Base-by-base conservation (phyloP, 2,888 invertebrate species). In the Cyrtodaria siliqua region DNA sequence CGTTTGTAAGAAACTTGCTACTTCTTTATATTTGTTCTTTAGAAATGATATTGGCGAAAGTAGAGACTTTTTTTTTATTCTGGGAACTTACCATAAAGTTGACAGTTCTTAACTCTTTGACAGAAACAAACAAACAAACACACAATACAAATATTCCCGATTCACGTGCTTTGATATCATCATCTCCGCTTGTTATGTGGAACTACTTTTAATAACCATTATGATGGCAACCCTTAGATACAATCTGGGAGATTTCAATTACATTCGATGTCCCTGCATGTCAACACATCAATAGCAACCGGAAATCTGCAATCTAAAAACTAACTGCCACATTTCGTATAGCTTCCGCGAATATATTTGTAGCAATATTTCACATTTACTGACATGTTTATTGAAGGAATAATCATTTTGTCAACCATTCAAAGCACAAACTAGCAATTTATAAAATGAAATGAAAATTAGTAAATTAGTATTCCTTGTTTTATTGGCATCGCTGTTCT, bases 371-470 rank as follows among this genome's bases (percentile, higher is more conserved):
- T 70, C 61, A 76, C 66, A 50, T 69, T 61, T 57, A 60, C 49
- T 70, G 73, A 62, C 73, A 66, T 68, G 64, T 78, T 78, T 78
- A 70, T 73, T 61, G 73, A 69, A 53, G 66, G 57, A 69, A 73
- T 73, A 78, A 73, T 69, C 63, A 61, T 78, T 69, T 68, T 59
- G 55, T 66, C 66, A 61, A 64, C 69, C 66, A 73, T 78, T 78
- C 61, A 50, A 63, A 66, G 50, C 57, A 69, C 57, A 66, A 55
- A 64, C 63, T 61, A 56, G 53, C 66, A 66, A 78, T 78, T 78
- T 78, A 73, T 78, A 73, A 78, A 71, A 64, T 71, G 73, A 78
- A 73, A 69, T 73, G 78, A 78, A 73, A 78, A 78, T 78, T 73
- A 64, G 61, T 63, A 70, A 66, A 73, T 73, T 78, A 73, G 78